Conservation (phyloP, 2,113 vertebrate genomes). For the Axis porcinus region DNA sequence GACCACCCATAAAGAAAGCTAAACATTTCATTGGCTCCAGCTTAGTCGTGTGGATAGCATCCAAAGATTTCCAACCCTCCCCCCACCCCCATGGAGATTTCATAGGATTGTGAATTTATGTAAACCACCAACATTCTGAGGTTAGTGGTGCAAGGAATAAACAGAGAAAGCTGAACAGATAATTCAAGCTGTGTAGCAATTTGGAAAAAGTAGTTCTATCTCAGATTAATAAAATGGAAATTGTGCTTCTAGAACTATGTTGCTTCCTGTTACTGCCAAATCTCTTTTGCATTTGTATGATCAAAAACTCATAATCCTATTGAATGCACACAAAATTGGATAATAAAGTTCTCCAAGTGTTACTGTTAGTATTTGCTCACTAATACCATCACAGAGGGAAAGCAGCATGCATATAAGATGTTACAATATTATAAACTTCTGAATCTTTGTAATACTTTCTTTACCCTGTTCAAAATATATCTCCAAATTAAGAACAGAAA, state of each 20-base stretch:
- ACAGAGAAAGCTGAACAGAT: constrained; percentile 56
- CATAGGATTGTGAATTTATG: constrained; percentile 61
- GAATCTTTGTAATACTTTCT: constrained; percentile 22
- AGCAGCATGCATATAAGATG: background rate
- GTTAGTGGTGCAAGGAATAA: constrained; percentile 71
- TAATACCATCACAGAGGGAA: constrained; percentile 32
- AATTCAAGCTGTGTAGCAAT: constrained; percentile 75
- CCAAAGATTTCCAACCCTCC: constrained; percentile 32
- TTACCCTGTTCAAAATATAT: constrained; percentile 19
- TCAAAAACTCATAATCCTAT: constrained; percentile 74
- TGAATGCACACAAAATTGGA: constrained; percentile 74
- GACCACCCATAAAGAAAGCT: constrained; percentile 50
- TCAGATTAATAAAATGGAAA: constrained; percentile 76
- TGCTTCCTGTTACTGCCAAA: constrained; percentile 71
- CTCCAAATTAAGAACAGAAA: constrained; percentile 66
- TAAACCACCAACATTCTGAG: constrained; percentile 61
- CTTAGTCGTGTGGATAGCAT: constrained; percentile 11
- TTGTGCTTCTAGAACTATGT: constrained; percentile 65
- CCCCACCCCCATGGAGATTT: background rate
- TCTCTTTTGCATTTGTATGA: constrained; percentile 74
- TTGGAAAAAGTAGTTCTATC: constrained; percentile 66
- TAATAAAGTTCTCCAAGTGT: constrained; percentile 73
- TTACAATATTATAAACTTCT: constrained; percentile 23
- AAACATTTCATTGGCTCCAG: constrained; percentile 29
- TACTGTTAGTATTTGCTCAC: constrained; percentile 67